Conservation (phyloP, 2,888 invertebrate genomes). For the Drosophila aldrichi region DNA sequence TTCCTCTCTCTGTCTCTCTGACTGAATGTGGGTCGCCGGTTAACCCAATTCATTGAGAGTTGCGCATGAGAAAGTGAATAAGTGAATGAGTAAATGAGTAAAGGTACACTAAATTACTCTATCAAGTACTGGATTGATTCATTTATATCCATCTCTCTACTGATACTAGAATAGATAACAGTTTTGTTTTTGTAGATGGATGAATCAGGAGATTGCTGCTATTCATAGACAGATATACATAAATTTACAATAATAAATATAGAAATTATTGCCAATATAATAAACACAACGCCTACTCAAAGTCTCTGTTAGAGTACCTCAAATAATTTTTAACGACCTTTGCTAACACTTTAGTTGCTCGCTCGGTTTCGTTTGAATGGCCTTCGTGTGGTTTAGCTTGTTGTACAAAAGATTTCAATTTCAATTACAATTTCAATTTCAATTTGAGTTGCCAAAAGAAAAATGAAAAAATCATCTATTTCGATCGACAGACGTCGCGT, state of each 20-base stretch:
- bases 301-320: not conserved
- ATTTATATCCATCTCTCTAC: not conserved
- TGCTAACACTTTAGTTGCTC: slow-evolving; percentile 20
- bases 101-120: no score
- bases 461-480: slow-evolving; percentile 37
- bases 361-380: slow-evolving; percentile 11
- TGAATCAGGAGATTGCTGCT: no score
- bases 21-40: slow-evolving; percentile 37
- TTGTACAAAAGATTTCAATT: slow-evolving; percentile 43
- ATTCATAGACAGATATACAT: not conserved
- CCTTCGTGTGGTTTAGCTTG: slow-evolving; percentile 36
- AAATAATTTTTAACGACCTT: slow-evolving; percentile 11
- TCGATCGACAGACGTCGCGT: slow-evolving; percentile 57
- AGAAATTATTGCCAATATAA: not conserved
- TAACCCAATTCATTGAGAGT: slow-evolving; percentile 31
- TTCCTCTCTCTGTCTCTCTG: not conserved
- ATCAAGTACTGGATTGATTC: not conserved
- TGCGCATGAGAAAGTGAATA: slow-evolving; percentile 34
- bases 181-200: not conserved
- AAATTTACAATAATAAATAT: not conserved
- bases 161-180: not conserved
- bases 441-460: slow-evolving; percentile 31
- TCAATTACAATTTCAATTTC: slow-evolving; percentile 20
- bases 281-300: not conserved
- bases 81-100: slow-evolving; percentile 17